A percentile compares a stretch with the other conserved stretches of the same genome.
Evolutionary conservation across 2,113 vertebrate genomes (phyloP).

Genomic region (Sebastes fasciatus): DNA sequence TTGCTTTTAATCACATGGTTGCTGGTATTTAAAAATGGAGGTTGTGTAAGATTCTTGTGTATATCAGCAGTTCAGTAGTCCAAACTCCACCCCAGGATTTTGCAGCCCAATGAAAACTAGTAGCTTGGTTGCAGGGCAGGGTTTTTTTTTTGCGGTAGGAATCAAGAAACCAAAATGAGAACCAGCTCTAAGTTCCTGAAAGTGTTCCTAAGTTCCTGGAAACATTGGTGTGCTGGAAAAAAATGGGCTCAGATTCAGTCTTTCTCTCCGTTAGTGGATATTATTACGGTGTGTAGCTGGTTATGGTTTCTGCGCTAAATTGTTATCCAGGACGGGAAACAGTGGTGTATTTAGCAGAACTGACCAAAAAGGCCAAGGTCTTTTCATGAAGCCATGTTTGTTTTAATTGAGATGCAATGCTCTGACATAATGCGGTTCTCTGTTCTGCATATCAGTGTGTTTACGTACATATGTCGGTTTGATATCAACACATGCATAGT

Average conservation of each 20-base stretch:
- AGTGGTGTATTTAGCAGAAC: neutral
- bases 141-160: slow-evolving; percentile 24
- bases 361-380: neutral
- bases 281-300: neutral
- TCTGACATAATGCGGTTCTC: neutral
- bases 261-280: slow-evolving; percentile 2
- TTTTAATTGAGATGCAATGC: slow-evolving; percentile 5
- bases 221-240: neutral
- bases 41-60: slow-evolving; percentile 2
- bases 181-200: slow-evolving; percentile 36
- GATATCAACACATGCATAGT: neutral
- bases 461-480: neutral
- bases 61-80: slow-evolving; percentile 10
- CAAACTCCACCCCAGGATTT: slow-evolving; percentile 9
- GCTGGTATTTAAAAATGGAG: slow-evolving; percentile 9
- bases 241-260: neutral
- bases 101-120: slow-evolving; percentile 30
- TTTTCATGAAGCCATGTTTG: slow-evolving; percentile 4
- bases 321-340: neutral
- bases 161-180: slow-evolving; percentile 34
- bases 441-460: neutral
- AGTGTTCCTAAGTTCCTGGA: slow-evolving; percentile 23
- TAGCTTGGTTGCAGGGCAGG: slow-evolving; percentile 15
- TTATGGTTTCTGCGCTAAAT: slow-evolving; percentile 13
- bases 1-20: slow-evolving; percentile 11